phyloP scores from a whole-genome alignment of 2,113 vertebrate genomes.

The Pterocles gutturalis region DNA sequence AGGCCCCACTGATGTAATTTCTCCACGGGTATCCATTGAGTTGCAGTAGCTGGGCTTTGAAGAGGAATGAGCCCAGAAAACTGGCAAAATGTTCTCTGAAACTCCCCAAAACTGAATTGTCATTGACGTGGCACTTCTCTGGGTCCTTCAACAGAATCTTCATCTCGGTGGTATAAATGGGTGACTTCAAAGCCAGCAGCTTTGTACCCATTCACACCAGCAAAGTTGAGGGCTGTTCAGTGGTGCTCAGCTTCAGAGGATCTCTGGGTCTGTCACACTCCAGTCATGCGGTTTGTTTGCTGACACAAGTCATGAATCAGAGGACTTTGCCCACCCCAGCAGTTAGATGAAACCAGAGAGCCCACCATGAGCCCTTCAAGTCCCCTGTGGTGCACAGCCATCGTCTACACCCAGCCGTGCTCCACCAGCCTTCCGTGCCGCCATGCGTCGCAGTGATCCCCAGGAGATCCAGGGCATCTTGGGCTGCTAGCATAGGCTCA shows the following conservation, averaged over 20 bases:
- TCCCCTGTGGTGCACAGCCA: background rate
- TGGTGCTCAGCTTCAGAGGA: background rate
- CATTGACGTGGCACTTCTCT: accelerated
- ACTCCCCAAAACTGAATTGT: background rate
- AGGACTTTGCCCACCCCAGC: background rate
- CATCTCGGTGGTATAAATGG: background rate
- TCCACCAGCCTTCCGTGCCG: background rate
- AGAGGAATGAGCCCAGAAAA: background rate
- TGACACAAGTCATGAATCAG: background rate
- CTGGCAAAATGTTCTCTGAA: background rate
- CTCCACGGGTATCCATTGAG: no score
- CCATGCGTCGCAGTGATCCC: background rate
- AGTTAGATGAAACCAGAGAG: background rate
- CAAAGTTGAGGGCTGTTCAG: background rate
- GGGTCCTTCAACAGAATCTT: background rate
- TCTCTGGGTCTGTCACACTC: background rate
- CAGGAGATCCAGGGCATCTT: background rate
- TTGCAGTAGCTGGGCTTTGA: background rate
- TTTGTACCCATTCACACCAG: background rate
- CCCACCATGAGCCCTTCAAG: background rate
- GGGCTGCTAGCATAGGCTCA: background rate
- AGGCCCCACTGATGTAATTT: no score
- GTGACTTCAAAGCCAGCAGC: background rate
- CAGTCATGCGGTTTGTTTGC: background rate
- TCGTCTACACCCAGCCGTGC: background rate